Conservation (phyloP, 2,113 vertebrate species). For the human (Homo sapiens) region GRCh38 chr19:58111001-58111500, state of each 20-base stretch:
- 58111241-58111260: not conserved
- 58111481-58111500: not conserved
- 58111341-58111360: not conserved
- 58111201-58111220: not conserved
- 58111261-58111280: too few species aligned
- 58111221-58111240: not conserved
- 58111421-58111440: not conserved
- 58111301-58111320: not conserved
- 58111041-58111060: too few species aligned
- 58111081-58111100: too few species aligned
- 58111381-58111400: not conserved
- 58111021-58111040: fast-evolving
- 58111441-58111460: not conserved
- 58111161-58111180: not conserved
- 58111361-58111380: not conserved
- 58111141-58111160: too few species aligned
- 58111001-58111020: too few species aligned
- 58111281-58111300: not conserved
- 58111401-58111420: not conserved
- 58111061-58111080: too few species aligned
- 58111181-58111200: not conserved
- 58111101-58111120: too few species aligned
- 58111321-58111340: not conserved
- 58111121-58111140: too few species aligned
- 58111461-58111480: not conserved